A percentile compares a stretch with the other conserved stretches of the same genome.
Evolutionary conservation across 2,113 vertebrate species (phyloP).

Genomic region (Benitochromis conjunctus): DNA sequence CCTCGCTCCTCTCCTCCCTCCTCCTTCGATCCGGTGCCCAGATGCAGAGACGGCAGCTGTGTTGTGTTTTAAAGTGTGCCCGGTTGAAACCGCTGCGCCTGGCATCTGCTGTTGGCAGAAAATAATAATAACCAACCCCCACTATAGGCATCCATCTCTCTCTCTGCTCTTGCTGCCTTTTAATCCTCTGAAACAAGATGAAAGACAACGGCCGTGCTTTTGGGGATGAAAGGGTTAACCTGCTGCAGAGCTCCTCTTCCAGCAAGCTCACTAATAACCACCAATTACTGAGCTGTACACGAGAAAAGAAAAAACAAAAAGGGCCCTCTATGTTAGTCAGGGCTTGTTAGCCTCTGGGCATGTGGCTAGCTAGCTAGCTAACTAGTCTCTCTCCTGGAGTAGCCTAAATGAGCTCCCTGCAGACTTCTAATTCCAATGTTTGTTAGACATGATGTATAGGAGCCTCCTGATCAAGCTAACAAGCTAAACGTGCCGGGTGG

Average conservation of each 20-base stretch:
- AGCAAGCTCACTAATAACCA: constrained; percentile 63
- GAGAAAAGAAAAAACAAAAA: constrained; percentile 8
- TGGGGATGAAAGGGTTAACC: constrained; percentile 51
- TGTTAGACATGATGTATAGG: constrained; percentile 17
- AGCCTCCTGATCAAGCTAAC: constrained; percentile 44
- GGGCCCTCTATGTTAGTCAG: constrained; percentile 5
- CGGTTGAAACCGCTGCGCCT: constrained; percentile 44
- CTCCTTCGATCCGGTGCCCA: constrained; percentile 42
- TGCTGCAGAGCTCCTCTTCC: constrained; percentile 40
- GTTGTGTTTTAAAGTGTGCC: constrained; percentile 58
- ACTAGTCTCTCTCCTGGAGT: constrained; percentile 22
- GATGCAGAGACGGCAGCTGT: constrained; percentile 62
- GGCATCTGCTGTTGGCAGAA: constrained; percentile 53
- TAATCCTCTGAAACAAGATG: constrained; percentile 53
- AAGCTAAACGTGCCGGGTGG: constrained; percentile 23
- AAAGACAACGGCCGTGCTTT: constrained; percentile 43
- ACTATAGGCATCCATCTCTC: constrained; percentile 34
- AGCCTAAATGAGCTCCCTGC: constrained; percentile 42
- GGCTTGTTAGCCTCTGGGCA: constrained; percentile 35
- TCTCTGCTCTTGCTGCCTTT: constrained; percentile 9
- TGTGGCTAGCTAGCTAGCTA: constrained; percentile 19
- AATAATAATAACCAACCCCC: constrained; percentile 46
- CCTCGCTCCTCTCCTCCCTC: constrained; percentile 8
- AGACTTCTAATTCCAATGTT: constrained; percentile 30
- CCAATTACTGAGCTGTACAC: constrained; percentile 63